Percentiles rank a stretch among this genome's conserved stretches.
Evolutionary conservation across 2,113 vertebrate genomes (phyloP).

Genomic region (Perca fluviatilis): DNA sequence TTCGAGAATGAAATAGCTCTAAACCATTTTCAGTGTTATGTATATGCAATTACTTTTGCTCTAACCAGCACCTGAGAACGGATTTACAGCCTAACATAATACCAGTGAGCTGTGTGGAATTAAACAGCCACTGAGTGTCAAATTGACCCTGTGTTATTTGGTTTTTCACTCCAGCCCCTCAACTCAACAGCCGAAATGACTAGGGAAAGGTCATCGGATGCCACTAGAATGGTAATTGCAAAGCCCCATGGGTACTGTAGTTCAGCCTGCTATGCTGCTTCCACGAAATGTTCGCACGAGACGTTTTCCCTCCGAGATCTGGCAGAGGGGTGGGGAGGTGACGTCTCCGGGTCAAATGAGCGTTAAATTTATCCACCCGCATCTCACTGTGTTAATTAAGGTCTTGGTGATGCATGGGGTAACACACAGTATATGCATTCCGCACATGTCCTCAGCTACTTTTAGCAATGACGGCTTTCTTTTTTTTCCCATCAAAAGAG

Average conservation of each 20-base stretch:
- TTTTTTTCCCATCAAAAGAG: slow-evolving; percentile 26
- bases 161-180: slow-evolving; percentile 15
- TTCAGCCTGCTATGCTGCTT: slow-evolving; percentile 42
- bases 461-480: slow-evolving; percentile 23
- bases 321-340: slow-evolving; percentile 40
- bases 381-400: slow-evolving; percentile 64
- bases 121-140: slow-evolving; percentile 53
- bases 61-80: slow-evolving; percentile 8
- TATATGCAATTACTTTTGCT: slow-evolving; percentile 17
- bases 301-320: slow-evolving; percentile 32
- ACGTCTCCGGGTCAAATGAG: slow-evolving; percentile 60
- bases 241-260: slow-evolving; percentile 59
- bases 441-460: slow-evolving; percentile 11
- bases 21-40: slow-evolving; percentile 7
- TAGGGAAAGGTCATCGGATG: slow-evolving; percentile 54
- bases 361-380: slow-evolving; percentile 55
- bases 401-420: slow-evolving; percentile 12
- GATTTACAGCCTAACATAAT: slow-evolving; percentile 14
- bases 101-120: slow-evolving; percentile 22
- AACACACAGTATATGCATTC: slow-evolving; percentile 17
- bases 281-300: slow-evolving; percentile 43
- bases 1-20: neutral
- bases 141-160: slow-evolving; percentile 35
- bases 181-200: slow-evolving; percentile 24
- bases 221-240: slow-evolving; percentile 54